These are phyloP conservation scores for Lamellibrachia columna DNA, from an alignment of 2,888 invertebrate genomes.

Conservation along the genomic window DNA sequence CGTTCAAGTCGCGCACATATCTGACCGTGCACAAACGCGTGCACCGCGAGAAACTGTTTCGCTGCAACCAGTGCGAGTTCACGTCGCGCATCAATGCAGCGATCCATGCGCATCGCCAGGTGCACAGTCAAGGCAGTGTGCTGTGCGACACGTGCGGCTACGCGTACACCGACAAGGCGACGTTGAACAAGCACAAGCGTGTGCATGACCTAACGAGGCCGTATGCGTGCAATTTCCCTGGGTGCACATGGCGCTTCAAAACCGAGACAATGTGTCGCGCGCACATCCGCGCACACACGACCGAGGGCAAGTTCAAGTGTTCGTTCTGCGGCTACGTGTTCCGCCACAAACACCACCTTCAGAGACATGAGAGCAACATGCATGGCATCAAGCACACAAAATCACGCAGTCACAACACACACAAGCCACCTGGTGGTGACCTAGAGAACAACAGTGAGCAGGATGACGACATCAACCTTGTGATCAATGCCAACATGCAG, in stretches of 20 bases:
- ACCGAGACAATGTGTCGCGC: slow-evolving; percentile 57
- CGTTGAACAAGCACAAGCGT: slow-evolving; percentile 57
- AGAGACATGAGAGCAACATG: slow-evolving; percentile 53
- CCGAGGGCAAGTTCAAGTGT: slow-evolving; percentile 56
- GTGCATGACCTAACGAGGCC: slow-evolving; percentile 60
- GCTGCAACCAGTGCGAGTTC: slow-evolving; percentile 60
- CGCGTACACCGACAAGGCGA: slow-evolving; percentile 59
- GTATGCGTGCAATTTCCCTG: slow-evolving; percentile 55
- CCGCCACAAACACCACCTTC: slow-evolving; percentile 61
- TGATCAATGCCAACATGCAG: slow-evolving; percentile 21
- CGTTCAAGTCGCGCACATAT: slow-evolving; percentile 56
- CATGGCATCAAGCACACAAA: slow-evolving; percentile 47
- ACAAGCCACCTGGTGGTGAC: not conserved
- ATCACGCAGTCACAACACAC: slow-evolving; percentile 21
- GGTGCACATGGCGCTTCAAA: slow-evolving; percentile 61
- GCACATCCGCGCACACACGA: slow-evolving; percentile 55
- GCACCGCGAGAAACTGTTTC: slow-evolving; percentile 48
- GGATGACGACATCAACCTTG: slow-evolving; percentile 22
- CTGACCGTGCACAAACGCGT: slow-evolving; percentile 51
- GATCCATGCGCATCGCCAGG: slow-evolving; percentile 59
- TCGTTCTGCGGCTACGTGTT: slow-evolving; percentile 56
- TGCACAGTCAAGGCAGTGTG: slow-evolving; percentile 57
- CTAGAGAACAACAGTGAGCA: not conserved
- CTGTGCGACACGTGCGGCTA: slow-evolving; percentile 60
- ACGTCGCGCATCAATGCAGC: slow-evolving; percentile 52